These are phyloP conservation scores for Oxycera nigricornis DNA, from an alignment of 2,888 invertebrate genomes.

Conservation along the genomic window DNA sequence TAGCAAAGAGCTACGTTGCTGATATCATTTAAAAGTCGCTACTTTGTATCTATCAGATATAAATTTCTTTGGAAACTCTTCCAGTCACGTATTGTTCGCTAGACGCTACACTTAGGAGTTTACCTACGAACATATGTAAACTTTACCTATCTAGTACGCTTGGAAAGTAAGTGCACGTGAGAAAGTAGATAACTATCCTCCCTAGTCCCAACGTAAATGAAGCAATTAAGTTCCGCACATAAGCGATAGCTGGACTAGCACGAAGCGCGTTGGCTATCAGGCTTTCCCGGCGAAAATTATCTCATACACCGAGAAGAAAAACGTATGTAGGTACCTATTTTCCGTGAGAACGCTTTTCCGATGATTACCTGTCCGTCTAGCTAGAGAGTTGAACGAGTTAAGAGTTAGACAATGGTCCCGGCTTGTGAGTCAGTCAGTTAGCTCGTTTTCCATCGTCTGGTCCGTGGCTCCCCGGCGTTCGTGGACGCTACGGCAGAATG, in stretches of 20 bases:
- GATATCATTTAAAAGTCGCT: conserved; percentile 5
- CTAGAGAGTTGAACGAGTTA: not conserved
- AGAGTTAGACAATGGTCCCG: not conserved
- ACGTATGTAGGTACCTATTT: not conserved
- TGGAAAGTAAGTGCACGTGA: not conserved
- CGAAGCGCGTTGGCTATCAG: not conserved
- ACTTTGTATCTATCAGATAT: conserved; percentile 11
- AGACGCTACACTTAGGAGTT: not conserved
- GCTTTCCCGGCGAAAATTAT: not conserved
- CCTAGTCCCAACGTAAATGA: not conserved
- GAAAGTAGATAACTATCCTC: not conserved
- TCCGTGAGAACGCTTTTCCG: not conserved
- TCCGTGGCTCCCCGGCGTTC: not conserved
- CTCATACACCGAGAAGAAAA: not conserved
- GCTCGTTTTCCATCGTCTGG: not conserved
- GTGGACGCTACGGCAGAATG: not conserved
- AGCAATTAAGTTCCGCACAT: not conserved
- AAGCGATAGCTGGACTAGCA: not conserved
- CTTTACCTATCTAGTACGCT: no score
- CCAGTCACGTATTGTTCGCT: not conserved
- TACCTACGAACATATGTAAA: not conserved
- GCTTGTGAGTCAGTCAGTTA: conserved; percentile 10
- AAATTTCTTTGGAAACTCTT: not conserved
- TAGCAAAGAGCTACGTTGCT: not conserved
- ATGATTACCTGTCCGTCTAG: not conserved